These are phyloP conservation scores for Dynastes hyllus DNA, from an alignment of 2,888 invertebrate species.

Conservation along the genomic window DNA sequence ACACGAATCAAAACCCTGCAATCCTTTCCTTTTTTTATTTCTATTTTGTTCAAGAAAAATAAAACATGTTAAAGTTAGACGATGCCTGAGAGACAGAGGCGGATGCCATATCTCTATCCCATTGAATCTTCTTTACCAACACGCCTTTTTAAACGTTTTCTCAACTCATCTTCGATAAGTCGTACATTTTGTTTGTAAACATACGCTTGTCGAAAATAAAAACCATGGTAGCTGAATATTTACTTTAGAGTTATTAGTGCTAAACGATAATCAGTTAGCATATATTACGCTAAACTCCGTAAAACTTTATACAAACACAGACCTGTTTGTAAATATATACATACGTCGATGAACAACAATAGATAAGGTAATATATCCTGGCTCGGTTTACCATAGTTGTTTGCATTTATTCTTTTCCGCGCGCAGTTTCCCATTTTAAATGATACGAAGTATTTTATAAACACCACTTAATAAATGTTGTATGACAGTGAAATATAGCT, in stretches of 20 bases:
- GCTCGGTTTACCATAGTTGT: constrained; percentile 1
- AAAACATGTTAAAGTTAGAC: no score
- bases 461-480: not conserved
- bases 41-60: no score
- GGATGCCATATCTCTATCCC: no score
- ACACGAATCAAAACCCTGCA: no score
- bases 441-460: not conserved
- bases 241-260: constrained; percentile 21
- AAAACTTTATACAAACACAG: constrained; percentile 29
- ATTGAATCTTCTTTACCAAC: no score
- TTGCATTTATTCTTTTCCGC: constrained; percentile 17
- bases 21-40: no score
- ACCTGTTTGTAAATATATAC: constrained; percentile 25
- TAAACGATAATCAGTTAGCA: constrained; percentile 34
- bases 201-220: not conserved
- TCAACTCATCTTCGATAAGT: no score
- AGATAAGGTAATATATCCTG: not conserved
- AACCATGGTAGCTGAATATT: not conserved
- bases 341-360: not conserved
- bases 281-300: constrained; percentile 20
- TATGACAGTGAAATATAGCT: not conserved
- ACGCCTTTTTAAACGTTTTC: no score
- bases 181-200: no score
- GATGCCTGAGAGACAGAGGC: no score
- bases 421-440: not conserved